phyloP scores from a whole-genome alignment of 1,140 invertebrate genomes.

The Eulimnadia texana region DNA sequence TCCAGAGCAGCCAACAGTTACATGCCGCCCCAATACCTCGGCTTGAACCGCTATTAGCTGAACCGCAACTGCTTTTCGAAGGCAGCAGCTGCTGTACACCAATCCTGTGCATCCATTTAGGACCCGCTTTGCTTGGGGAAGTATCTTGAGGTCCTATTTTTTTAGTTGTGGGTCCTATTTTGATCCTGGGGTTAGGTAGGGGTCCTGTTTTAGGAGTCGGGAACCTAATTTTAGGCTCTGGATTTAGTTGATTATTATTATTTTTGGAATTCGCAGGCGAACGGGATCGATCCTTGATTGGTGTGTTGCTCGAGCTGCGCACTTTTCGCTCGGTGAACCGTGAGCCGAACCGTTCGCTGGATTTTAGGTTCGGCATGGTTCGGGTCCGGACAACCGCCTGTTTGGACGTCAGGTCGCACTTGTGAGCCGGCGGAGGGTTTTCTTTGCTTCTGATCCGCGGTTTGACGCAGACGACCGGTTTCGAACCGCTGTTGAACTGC shows the following conservation, averaged over 20 bases:
- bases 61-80: slow-evolving; percentile 31
- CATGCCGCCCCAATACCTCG: slow-evolving; percentile 2
- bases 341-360: neutral
- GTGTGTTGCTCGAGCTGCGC: neutral
- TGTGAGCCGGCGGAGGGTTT: slow-evolving; percentile 11
- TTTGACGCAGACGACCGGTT: neutral
- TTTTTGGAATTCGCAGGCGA: neutral
- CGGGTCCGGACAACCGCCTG: neutral
- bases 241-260: neutral
- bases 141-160: neutral
- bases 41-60: slow-evolving; percentile 14
- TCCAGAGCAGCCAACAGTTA: too few relatives aligned
- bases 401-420: slow-evolving; percentile 15
- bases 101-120: slow-evolving; percentile 27
- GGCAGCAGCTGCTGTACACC: slow-evolving; percentile 34
- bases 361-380: slow-evolving; percentile 2
- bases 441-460: neutral
- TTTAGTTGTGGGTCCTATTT: neutral
- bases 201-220: too few relatives aligned
- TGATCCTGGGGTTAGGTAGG: too few relatives aligned
- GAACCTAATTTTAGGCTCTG: neutral
- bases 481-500: neutral
- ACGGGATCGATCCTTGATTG: neutral
- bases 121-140: neutral
- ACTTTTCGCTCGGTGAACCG: neutral